Conservation (phyloP, 2,888 invertebrate genomes). For the Zygaena filipendulae region DNA sequence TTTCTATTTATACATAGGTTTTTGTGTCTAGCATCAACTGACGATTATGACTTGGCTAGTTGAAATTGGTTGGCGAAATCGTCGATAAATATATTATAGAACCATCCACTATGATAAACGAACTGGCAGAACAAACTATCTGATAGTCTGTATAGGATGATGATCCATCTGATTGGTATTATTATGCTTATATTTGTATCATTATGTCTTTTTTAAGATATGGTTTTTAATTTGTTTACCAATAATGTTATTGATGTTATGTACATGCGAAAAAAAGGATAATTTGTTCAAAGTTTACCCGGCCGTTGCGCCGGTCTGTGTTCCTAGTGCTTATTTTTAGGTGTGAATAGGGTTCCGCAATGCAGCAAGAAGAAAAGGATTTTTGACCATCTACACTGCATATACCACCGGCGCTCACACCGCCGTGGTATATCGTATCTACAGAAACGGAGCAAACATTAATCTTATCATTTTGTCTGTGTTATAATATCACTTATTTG, state of each 20-base stretch:
- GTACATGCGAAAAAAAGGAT: conserved; percentile 42
- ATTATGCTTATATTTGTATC: conserved; percentile 23
- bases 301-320: conserved; percentile 37
- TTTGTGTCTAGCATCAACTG: too few relatives aligned
- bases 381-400: conserved; percentile 72
- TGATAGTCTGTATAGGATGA: conserved; percentile 20
- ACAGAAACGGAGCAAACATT: conserved; percentile 67
- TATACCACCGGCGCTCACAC: conserved; percentile 46
- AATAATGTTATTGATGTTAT: conserved; percentile 27
- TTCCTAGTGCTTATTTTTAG: conserved; percentile 65
- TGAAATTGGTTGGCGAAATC: conserved; percentile 57
- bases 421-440: conserved; percentile 50
- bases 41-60: conserved; percentile 17
- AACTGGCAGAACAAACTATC: conserved; percentile 65
- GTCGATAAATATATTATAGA: too few relatives aligned
- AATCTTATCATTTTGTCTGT: conserved; percentile 25
- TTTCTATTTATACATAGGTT: too few relatives aligned
- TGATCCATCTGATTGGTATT: conserved; percentile 10
- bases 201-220: conserved; percentile 23
- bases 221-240: too few relatives aligned
- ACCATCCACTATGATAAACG: conserved; percentile 20
- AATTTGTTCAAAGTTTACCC: conserved; percentile 64
- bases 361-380: conserved; percentile 70
- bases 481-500: conserved; percentile 26
- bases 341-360: conserved; percentile 49